A percentile compares a stretch with the other conserved stretches of the same genome.
These are phyloP conservation scores for Phoxinus dragarum DNA, from an alignment of 2,797 vertebrate genomes.

Conservation along the genomic window DNA sequence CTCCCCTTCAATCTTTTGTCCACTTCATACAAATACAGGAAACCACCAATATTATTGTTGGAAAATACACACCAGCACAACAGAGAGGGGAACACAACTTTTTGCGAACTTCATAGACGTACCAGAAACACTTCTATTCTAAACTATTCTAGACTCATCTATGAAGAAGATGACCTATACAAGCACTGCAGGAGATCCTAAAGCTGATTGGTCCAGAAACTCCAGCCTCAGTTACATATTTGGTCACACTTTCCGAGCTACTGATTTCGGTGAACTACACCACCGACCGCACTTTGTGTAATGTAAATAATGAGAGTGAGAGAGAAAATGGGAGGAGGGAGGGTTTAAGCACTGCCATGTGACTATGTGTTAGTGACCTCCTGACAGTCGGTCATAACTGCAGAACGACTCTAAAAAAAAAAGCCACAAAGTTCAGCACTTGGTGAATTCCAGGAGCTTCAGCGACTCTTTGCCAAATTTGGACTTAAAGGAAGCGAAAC, in stretches of 20 bases:
- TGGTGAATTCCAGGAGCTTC: conserved; percentile 46
- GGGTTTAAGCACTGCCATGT: conserved; percentile 65
- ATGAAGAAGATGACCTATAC: neutral
- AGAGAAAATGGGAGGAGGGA: conserved; percentile 25
- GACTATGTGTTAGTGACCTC: conserved; percentile 63
- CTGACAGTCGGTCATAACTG: conserved; percentile 55
- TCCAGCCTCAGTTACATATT: conserved; percentile 6
- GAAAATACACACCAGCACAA: conserved; percentile 33
- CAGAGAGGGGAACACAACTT: neutral
- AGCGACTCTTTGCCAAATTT: neutral
- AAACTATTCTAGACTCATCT: neutral
- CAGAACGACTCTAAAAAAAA: conserved; percentile 25
- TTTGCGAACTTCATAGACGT: neutral
- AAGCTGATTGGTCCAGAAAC: conserved; percentile 8
- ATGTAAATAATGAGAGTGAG: conserved; percentile 37
- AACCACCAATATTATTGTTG: conserved; percentile 31
- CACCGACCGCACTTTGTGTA: neutral
- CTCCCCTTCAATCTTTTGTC: conserved; percentile 22
- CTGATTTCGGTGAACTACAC: conserved; percentile 33
- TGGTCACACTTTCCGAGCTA: conserved; percentile 21
- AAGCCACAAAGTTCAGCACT: conserved; percentile 39
- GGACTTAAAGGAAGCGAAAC: conserved; percentile 8
- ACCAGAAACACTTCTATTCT: conserved; percentile 5
- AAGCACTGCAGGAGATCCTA: neutral
- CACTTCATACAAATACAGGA: conserved; percentile 58